Conservation (phyloP, 2,797 vertebrate species). For the Gymnoscopelus braueri region DNA sequence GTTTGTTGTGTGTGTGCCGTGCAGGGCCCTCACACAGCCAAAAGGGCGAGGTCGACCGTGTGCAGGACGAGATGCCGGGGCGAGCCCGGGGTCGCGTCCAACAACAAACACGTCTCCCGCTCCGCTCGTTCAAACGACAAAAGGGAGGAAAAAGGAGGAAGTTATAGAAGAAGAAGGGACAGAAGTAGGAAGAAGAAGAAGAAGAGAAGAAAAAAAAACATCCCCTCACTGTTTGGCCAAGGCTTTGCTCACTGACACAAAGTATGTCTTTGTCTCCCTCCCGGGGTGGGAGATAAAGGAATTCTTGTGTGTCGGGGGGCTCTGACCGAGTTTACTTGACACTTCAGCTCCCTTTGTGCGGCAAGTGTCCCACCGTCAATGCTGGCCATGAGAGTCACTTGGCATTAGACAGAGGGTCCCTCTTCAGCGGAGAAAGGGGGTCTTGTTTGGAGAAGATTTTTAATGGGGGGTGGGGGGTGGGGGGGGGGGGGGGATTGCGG, state of each 20-base stretch:
- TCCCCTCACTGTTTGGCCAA: slow-evolving; percentile 79
- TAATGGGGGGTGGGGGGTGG: slow-evolving; percentile 79
- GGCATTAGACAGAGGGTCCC: slow-evolving; percentile 94
- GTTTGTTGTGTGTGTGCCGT: background rate
- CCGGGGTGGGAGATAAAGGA: slow-evolving; percentile 90
- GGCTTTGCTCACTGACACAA: slow-evolving; percentile 86
- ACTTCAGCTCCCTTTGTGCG: slow-evolving; percentile 92
- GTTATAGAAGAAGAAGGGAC: slow-evolving; percentile 51
- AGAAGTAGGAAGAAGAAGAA: slow-evolving; percentile 61
- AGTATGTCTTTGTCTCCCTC: slow-evolving; percentile 85
- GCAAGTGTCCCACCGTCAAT: slow-evolving; percentile 91
- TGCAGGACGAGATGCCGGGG: slow-evolving; percentile 54
- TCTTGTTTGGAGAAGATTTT: slow-evolving; percentile 92
- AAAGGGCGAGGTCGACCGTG: slow-evolving; percentile 31
- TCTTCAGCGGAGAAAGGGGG: slow-evolving; percentile 94
- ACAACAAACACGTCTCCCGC: slow-evolving; percentile 53
- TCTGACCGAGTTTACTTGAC: slow-evolving; percentile 94
- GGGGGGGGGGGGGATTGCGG: slow-evolving; percentile 32
- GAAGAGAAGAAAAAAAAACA: slow-evolving; percentile 49
- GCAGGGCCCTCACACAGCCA: background rate
- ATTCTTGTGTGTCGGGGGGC: slow-evolving; percentile 88
- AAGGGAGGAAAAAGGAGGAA: slow-evolving; percentile 29
- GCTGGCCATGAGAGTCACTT: slow-evolving; percentile 93
- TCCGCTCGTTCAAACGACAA: slow-evolving; percentile 51
- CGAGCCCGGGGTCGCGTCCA: slow-evolving; percentile 49